Evolutionary conservation across 2,113 vertebrate genomes (phyloP).

Genomic region (Ivindomyrus marchei): DNA sequence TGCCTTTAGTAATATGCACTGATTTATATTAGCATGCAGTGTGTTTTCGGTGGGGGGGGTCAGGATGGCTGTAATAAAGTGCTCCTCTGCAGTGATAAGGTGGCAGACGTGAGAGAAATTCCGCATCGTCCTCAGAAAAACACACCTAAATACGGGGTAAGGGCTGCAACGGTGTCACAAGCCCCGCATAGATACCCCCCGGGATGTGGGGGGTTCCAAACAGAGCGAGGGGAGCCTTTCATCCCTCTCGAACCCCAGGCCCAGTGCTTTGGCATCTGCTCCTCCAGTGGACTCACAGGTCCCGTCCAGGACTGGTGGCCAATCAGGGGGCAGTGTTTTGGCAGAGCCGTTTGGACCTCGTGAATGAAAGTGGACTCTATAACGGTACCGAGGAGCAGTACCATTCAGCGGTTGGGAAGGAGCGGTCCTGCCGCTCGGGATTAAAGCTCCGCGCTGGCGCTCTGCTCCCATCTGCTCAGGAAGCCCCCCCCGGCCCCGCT

Average conservation of each 20-base stretch:
- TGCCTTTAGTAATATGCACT: not conserved
- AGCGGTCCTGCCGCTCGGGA: not conserved
- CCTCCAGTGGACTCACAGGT: not conserved
- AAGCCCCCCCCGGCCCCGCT: constrained; percentile 1
- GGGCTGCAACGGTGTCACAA: not conserved
- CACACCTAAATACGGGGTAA: not conserved
- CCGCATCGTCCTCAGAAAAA: not conserved
- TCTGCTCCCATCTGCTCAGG: constrained; percentile 20
- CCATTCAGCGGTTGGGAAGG: not conserved
- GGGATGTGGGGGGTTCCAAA: not conserved
- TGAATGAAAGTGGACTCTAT: not conserved
- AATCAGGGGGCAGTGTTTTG: not conserved
- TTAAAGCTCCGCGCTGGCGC: not conserved
- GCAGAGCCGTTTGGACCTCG: not conserved
- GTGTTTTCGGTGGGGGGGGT: not conserved
- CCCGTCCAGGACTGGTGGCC: not conserved
- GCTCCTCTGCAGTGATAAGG: not conserved
- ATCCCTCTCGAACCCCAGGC: not conserved
- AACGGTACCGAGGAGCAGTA: not conserved
- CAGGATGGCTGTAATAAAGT: not conserved
- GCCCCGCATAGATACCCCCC: not conserved
- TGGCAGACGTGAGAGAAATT: not conserved
- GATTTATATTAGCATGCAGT: not conserved
- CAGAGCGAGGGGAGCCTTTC: not conserved
- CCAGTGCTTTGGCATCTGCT: not conserved